phyloP scores from a whole-genome alignment of 2,888 invertebrate species.

The Arctia plantaginis region DNA sequence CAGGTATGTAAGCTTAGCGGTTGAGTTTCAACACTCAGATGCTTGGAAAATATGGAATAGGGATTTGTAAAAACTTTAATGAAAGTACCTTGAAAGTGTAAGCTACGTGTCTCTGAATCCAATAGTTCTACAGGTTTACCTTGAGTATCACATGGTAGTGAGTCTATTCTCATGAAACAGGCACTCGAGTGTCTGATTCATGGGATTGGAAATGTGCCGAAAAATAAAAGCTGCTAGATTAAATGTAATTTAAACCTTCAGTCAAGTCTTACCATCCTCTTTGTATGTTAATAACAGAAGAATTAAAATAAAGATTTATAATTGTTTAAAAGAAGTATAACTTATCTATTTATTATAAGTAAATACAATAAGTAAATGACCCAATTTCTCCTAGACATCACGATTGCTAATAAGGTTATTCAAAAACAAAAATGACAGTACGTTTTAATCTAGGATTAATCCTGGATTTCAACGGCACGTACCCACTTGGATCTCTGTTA shows the following conservation, averaged over 20 bases:
- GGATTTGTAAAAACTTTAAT: slow-evolving; percentile 2
- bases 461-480: no score
- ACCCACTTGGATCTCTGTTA: no score
- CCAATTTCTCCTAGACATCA: no score
- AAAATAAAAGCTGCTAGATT: neutral
- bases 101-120: neutral
- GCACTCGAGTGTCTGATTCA: no score
- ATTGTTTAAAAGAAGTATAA: no score
- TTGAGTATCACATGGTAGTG: neutral
- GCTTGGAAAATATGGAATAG: slow-evolving; percentile 10
- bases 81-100: neutral
- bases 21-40: slow-evolving; percentile 42
- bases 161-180: no score
- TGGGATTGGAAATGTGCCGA: neutral
- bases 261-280: neutral
- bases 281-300: neutral
- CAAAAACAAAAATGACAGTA: no score
- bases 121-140: fast-evolving
- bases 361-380: no score
- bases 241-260: no score
- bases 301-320: neutral
- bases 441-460: no score
- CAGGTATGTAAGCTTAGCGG: slow-evolving; percentile 71
- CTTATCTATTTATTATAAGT: no score
- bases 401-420: no score